Base-by-base conservation (phyloP, 2,797 vertebrate genomes). In the Pseudochromis fuscus region DNA sequence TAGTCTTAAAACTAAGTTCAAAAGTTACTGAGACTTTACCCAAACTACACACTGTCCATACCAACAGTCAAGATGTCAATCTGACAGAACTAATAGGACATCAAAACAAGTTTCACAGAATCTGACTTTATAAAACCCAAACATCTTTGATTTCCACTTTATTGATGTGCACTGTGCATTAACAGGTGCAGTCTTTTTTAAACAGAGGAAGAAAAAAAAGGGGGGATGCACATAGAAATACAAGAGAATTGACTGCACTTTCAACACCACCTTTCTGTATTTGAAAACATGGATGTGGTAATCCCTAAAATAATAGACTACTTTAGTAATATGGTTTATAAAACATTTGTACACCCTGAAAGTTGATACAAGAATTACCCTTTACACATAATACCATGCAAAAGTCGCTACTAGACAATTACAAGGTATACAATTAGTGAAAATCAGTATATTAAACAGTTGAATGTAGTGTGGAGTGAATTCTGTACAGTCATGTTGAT, bases 21-120 rank as follows among this genome's bases (percentile, higher is more conserved):
- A 64, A 75, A 52, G 42, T 67, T 48, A 44, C 23, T 79, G 15
- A 46, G 15, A 4, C n/a, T 58, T 67, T 10, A 75, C 53, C 49
- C 46, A 2, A 28, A 25, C 24, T 4, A 44, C 9, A 18, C 3
- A 9, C 31, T 24, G 48, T 23, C 30, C 59, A 5, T 38, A 13
- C 2, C 24, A 70, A n/a, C 13, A 28, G 24, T 53, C 7, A 18
- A 46, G 25, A 40, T 31, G 15, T 24, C 25, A 58, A 35, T 9
- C 45, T 52, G n/a, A 48, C 31, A 44, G 35, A n/a, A 40, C 9
- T 11, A 21, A 25, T 56, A 35, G 24, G 35, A 28, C 7, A 56
- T 21, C 33, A n/a, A n/a, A n/a, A n/a, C n/a, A n/a, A n/a, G n/a
- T 18, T 4, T 38, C 15, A 28, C 5, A 58, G 1, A 25, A 23